phyloP scores from a whole-genome alignment of 2,113 vertebrate genomes.

The Antennarius striatus region DNA sequence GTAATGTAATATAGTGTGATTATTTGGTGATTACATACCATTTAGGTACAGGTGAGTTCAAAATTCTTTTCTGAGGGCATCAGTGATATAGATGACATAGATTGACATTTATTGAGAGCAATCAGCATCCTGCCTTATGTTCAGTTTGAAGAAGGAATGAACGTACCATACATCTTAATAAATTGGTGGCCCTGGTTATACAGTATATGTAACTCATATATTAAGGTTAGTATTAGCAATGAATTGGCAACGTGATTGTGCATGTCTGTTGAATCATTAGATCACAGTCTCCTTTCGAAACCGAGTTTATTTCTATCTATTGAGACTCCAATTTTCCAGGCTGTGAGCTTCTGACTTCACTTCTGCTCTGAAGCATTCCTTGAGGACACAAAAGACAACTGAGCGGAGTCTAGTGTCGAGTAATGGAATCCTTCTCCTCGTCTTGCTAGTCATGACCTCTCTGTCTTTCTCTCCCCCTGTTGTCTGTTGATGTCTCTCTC shows the following conservation, averaged over 20 bases:
- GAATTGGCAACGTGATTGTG: background rate
- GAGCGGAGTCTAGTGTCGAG: slow-evolving; percentile 36
- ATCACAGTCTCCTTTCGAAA: slow-evolving; percentile 24
- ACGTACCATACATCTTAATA: too few relatives aligned
- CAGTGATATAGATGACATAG: too few relatives aligned
- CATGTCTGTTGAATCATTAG: slow-evolving; percentile 28
- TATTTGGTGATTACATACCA: too few relatives aligned
- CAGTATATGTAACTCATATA: too few relatives aligned
- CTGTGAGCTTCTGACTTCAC: slow-evolving; percentile 55
- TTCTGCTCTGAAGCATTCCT: slow-evolving; percentile 53
- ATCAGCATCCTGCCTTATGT: too few relatives aligned
- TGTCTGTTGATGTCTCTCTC: slow-evolving; percentile 54
- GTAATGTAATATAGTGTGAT: too few relatives aligned
- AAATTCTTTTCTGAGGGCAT: too few relatives aligned
- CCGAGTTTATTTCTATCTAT: slow-evolving; percentile 51
- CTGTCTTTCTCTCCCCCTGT: slow-evolving; percentile 15
- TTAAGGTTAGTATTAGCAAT: too few relatives aligned
- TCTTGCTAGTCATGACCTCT: slow-evolving; percentile 38
- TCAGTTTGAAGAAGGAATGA: too few relatives aligned
- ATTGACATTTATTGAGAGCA: too few relatives aligned
- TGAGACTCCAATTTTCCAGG: slow-evolving; percentile 46
- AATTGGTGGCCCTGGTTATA: too few relatives aligned
- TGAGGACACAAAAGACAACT: slow-evolving; percentile 54
- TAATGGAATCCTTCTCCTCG: slow-evolving; percentile 62
- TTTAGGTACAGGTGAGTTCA: too few relatives aligned